Evolutionary conservation across 2,797 vertebrate genomes (phyloP).

Genomic region (Meriones psammophilus): DNA sequence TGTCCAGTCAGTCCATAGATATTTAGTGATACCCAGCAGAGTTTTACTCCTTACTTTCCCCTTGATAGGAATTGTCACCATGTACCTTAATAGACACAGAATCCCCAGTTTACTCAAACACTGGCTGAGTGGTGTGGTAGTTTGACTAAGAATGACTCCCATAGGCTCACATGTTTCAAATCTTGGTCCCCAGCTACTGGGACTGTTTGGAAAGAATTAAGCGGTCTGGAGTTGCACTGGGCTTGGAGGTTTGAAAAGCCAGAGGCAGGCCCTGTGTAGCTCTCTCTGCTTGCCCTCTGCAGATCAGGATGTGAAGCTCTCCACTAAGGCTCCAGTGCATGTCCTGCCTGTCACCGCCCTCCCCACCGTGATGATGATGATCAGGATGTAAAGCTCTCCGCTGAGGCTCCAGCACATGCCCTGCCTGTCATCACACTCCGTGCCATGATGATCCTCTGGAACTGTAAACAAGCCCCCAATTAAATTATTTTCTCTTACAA

Average conservation of each 20-base stretch:
- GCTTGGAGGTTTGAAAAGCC: background rate
- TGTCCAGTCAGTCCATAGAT: background rate
- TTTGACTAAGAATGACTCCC: background rate
- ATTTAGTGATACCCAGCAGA: background rate
- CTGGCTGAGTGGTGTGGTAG: background rate
- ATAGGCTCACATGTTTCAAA: background rate
- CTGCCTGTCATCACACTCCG: background rate
- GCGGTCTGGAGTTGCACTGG: background rate
- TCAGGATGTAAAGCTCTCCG: background rate
- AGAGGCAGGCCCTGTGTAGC: background rate
- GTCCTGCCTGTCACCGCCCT: background rate
- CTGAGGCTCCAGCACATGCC: background rate
- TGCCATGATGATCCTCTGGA: background rate
- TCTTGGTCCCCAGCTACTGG: background rate
- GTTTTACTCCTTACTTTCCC: background rate
- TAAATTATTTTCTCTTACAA: background rate
- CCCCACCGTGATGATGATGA: background rate
- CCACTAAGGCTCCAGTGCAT: background rate
- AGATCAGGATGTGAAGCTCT: background rate
- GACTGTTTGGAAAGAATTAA: background rate
- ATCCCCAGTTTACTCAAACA: background rate
- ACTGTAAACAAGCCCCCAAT: background rate
- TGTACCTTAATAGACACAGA: background rate
- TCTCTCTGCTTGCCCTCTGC: background rate
- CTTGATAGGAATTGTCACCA: background rate